These are phyloP conservation scores for Astatotilapia flaviijosephi DNA, from an alignment of 2,113 vertebrate genomes.

Conservation along the genomic window DNA sequence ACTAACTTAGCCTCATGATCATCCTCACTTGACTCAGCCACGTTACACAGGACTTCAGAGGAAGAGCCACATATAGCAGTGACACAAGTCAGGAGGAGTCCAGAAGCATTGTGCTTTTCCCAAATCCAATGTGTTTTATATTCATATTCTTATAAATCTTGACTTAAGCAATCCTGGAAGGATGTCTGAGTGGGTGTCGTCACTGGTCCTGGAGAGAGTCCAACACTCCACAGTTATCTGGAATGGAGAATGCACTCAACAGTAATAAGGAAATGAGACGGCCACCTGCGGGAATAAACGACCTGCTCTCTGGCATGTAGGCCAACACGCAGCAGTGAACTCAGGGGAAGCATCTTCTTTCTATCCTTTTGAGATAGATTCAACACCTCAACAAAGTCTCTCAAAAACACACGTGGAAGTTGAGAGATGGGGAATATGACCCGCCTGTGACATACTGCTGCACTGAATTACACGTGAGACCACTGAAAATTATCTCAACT, in stretches of 20 bases:
- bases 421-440: neutral
- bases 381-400: neutral
- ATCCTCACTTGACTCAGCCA: constrained; percentile 35
- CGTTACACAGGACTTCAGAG: neutral
- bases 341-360: constrained; percentile 8
- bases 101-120: neutral
- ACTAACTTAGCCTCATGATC: constrained; percentile 10
- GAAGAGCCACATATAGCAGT: constrained; percentile 45
- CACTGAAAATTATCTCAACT: neutral
- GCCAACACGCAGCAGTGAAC: neutral
- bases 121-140: neutral
- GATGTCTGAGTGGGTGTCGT: neutral
- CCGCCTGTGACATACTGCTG: neutral
- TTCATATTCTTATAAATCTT: neutral
- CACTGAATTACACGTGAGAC: neutral
- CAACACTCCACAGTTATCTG: neutral
- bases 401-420: neutral
- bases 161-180: neutral
- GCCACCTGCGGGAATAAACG: constrained; percentile 6
- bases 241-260: neutral
- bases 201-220: constrained; percentile 1
- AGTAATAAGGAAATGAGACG: neutral
- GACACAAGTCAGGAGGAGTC: neutral
- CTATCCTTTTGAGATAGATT: neutral
- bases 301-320: constrained; percentile 6